Evolutionary conservation across 2,888 invertebrate genomes (phyloP), one percentile per base, ranked within the genome.

Genomic region (Drosophila meridionalis): DNA sequence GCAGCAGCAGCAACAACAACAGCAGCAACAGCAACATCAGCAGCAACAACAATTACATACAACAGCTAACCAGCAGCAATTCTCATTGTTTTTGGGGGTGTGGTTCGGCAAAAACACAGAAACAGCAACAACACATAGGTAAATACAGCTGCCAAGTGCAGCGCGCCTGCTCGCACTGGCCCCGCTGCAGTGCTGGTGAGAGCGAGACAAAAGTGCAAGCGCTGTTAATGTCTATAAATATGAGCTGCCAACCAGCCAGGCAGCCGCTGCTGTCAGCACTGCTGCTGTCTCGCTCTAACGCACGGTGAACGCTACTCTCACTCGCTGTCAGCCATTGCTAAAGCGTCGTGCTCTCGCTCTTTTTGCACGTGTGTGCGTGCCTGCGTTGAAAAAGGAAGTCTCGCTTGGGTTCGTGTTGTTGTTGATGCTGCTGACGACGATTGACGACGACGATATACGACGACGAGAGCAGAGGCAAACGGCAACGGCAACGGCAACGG

Each of bases 111-210:
- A 56, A 61, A 56, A 58, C 59, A 75, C 57, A 60, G 74, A 69
- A 60, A 66, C 71, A 87, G 69, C 79, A 87, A 89, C 87, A 85
- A 82, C 84, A 80, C 80, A 87, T 80, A 87, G 87, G 84, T 85
- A 85, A 85, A 87, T 85, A 85, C 85, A 85, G 82, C 80, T 84
- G 87, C 73, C 70, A 61, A 45, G 53, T 30, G 69, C 64, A 59
- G 71, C 77, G 67, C 38, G 34, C 83, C 67, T 82, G 59, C 73
- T 89, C 62, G 38, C 60, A 50, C 89, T 4, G 38, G 8, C 7
- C 0, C 2, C 26, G 7, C 14, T n/a, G 32, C 28, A 34, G 12
- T 26, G 38, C 7, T 12, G 20, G 28, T 14, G 14, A 47, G 68
- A 83, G 61, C 40, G 70, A 52, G 75, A 75, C 55, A 59, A 62